Percentiles rank a stretch among this genome's conserved stretches.
phyloP scores from a whole-genome alignment of 2,888 invertebrate species.

The Yponomeuta plumbellus region DNA sequence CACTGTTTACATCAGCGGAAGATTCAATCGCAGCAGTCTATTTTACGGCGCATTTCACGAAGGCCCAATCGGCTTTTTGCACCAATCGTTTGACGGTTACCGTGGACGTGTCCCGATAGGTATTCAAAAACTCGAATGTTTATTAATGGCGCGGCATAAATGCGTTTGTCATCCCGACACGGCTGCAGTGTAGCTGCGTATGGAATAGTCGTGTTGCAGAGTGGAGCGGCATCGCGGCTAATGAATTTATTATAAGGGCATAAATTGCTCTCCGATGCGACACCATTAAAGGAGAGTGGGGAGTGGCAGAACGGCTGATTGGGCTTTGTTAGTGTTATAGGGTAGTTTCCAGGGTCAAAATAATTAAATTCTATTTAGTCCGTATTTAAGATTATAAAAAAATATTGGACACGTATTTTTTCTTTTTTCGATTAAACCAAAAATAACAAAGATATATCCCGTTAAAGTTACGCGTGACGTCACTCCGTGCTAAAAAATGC shows the following conservation, averaged over 20 bases:
- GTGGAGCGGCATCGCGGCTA: slow-evolving; percentile 39
- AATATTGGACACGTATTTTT: too few species aligned
- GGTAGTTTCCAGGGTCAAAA: too few species aligned
- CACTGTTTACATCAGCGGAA: background rate
- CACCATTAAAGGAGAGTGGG: slow-evolving; percentile 36
- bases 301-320: background rate
- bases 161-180: slow-evolving; percentile 14
- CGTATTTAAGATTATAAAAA: too few species aligned
- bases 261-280: slow-evolving; percentile 71
- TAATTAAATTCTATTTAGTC: too few species aligned
- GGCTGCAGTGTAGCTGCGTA: slow-evolving; percentile 27
- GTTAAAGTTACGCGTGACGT: too few species aligned
- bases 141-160: slow-evolving; percentile 30
- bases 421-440: too few species aligned
- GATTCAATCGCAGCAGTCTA: slow-evolving; percentile 17
- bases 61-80: slow-evolving; percentile 34
- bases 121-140: slow-evolving; percentile 18
- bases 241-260: slow-evolving; percentile 75
- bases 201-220: slow-evolving; percentile 33
- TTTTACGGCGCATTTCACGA: slow-evolving; percentile 22
- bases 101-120: slow-evolving; percentile 4
- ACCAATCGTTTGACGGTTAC: slow-evolving; percentile 24
- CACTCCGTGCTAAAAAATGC: too few species aligned
- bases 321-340: too few species aligned
- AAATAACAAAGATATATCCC: too few species aligned